phyloP scores from a whole-genome alignment of 1,140 invertebrate species.

The Druon quercuslanigerum region DNA sequence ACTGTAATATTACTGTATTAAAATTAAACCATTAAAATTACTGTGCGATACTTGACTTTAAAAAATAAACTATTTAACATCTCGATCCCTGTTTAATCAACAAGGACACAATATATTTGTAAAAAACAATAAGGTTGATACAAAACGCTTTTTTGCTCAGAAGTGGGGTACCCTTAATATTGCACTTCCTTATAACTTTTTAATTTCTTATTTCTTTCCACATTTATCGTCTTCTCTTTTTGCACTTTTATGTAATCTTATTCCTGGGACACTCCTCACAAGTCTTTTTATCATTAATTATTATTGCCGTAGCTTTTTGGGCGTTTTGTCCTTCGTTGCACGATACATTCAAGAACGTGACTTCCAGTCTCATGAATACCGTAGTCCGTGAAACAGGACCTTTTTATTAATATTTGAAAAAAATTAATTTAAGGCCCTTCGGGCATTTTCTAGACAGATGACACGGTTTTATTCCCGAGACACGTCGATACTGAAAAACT shows the following conservation, averaged over 20 bases:
- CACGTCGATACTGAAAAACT: neutral
- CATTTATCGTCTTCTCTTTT: neutral
- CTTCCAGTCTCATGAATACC: constrained; percentile 26
- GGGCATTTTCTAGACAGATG: neutral
- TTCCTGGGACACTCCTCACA: neutral
- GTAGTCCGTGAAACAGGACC: constrained; percentile 9
- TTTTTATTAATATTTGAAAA: neutral
- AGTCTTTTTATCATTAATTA: neutral
- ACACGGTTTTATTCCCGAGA: neutral
- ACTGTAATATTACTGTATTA: no score
- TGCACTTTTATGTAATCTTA: neutral
- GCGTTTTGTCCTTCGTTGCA: constrained; percentile 55
- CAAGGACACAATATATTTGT: neutral
- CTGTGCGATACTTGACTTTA: neutral
- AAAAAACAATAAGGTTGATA: no score
- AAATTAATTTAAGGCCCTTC: neutral
- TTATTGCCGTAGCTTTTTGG: neutral
- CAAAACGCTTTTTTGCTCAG: neutral
- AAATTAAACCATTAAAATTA: no score
- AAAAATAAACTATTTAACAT: neutral
- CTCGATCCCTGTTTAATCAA: neutral
- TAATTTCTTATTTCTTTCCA: neutral
- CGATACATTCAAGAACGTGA: constrained; percentile 38
- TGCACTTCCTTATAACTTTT: neutral
- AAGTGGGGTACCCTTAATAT: constrained; percentile 20